Base-by-base conservation (phyloP, 2,888 invertebrate genomes). In the Netelia melanura region DNA sequence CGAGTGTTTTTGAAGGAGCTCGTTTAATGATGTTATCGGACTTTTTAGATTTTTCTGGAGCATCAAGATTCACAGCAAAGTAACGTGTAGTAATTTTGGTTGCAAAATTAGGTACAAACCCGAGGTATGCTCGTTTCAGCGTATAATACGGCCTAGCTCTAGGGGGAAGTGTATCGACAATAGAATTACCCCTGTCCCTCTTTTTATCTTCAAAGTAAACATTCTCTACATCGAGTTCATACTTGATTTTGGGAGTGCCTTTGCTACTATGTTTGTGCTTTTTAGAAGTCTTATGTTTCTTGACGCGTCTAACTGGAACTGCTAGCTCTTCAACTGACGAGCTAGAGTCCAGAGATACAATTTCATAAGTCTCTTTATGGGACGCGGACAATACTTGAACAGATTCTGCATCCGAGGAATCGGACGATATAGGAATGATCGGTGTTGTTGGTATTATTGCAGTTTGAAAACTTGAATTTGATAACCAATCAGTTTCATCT, bases 171-270 rank as follows among this genome's bases (percentile, higher is more conserved):
- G 96, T 96, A 52, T 95, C 93, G 1, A 97, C 95, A 1, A 94
- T 94, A 64, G 95, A 93, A 91, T 96, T 96, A 71, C 95, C 95
- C 71, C 92, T 94, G 62, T 96, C 96, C 68, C 94, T 92, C 65
- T 93, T 94, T 87, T 94, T 95, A 89, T 97, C 97, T 67, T 96
- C 96, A 91, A 94, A 97, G 85, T 95, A 95, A 14, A 95, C 94
- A 86, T 93, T 89, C 79, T 91, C 82, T 21, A 92, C 90, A 44
- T 91, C 81, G 17, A 78, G 82, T 75, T 89, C 88, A 83, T 90
- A 89, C 68, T 83, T 85, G 79, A 70, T 65, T 87, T 83, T 90
- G 14, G 56, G 61, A 43, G 83, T 72, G 67, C 80, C 82, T 78
- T 86, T 82, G 17, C 87, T 81, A 30, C 48, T 65, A 6, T 86